Evolutionary conservation across 2,113 vertebrate genomes (phyloP).

Genomic region (Zingel zingel): DNA sequence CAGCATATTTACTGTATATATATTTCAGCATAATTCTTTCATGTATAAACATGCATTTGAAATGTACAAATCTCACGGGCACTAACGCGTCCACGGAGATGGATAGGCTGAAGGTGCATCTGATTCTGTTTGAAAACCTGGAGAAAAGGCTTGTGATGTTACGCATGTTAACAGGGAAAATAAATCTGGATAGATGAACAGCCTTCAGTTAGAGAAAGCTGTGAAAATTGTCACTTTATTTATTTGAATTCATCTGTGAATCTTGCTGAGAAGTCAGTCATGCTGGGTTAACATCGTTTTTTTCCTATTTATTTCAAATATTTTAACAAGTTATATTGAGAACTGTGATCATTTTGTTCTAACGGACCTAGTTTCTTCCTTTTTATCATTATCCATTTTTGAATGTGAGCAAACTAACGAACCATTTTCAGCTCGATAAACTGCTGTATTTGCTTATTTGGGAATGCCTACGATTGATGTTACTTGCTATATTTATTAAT

Average conservation of each 20-base stretch:
- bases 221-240: conserved; percentile 73
- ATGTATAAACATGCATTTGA: conserved; percentile 59
- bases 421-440: conserved; percentile 24
- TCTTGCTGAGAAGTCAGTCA: conserved; percentile 41
- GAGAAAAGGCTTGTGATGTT: conserved; percentile 30
- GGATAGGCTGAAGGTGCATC: conserved; percentile 6
- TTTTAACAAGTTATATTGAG: conserved; percentile 62
- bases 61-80: conserved; percentile 54
- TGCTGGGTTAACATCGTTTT: conserved; percentile 44
- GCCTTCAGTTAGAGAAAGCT: conserved; percentile 55
- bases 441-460: conserved; percentile 34
- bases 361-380: conserved; percentile 21
- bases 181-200: not conserved
- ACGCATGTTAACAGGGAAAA: conserved; percentile 14
- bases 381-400: conserved; percentile 34
- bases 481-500: conserved; percentile 44
- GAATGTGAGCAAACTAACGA: conserved; percentile 59
- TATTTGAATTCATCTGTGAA: conserved; percentile 64
- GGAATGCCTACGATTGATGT: conserved; percentile 35
- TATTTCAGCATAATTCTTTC: conserved; percentile 41
- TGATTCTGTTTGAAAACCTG: not conserved
- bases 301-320: conserved; percentile 56
- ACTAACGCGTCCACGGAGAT: conserved; percentile 13
- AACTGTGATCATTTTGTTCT: conserved; percentile 51
- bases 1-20: conserved; percentile 72